Evolutionary conservation across 2,797 vertebrate species (phyloP).

Genomic region (Delichon dasypus): DNA sequence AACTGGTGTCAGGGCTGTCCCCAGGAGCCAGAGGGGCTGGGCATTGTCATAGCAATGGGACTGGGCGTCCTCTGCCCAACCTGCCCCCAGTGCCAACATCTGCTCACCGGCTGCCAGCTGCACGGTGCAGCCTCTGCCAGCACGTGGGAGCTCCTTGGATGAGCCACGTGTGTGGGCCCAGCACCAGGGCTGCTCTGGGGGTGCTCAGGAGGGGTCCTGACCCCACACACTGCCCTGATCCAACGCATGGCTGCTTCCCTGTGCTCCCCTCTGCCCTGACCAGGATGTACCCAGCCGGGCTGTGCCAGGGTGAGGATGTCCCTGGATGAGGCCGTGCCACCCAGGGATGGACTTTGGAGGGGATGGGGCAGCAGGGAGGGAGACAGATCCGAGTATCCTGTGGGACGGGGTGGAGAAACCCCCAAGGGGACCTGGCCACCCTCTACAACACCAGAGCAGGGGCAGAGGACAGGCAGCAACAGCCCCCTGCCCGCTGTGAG

Average conservation of each 20-base stretch:
- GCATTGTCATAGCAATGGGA: not conserved
- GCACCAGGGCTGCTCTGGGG: not conserved
- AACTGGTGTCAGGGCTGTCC: not conserved
- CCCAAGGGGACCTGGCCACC: not conserved
- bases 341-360: not conserved
- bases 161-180: not conserved
- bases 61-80: not conserved
- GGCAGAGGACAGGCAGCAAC: not conserved
- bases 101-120: accelerated
- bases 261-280: not conserved
- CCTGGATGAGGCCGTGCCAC: not conserved
- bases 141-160: not conserved
- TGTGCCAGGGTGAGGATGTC: not conserved
- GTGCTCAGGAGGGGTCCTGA: not conserved
- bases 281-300: not conserved
- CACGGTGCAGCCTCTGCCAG: not conserved
- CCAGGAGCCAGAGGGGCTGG: not conserved
- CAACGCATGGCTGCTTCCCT: accelerated
- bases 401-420: accelerated
- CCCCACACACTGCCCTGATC: accelerated
- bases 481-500: not conserved
- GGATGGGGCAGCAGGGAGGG: not conserved
- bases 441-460: not conserved
- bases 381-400: not conserved
- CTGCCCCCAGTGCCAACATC: not conserved